A percentile compares a stretch with the other conserved stretches of the same genome.
phyloP scores from a whole-genome alignment of 2,888 invertebrate genomes.

The Anthrax anthrax region DNA sequence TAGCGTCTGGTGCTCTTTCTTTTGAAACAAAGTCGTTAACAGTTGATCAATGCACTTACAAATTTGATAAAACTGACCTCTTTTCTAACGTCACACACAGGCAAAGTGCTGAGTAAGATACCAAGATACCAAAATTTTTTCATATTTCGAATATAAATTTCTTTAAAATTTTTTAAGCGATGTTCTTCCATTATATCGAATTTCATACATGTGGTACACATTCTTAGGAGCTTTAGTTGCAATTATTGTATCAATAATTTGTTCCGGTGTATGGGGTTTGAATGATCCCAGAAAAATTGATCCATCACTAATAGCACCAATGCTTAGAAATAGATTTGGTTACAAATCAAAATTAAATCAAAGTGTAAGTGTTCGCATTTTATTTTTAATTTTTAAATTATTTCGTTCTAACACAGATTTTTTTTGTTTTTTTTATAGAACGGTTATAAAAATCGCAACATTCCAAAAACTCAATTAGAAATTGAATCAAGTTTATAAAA shows the following conservation, averaged over 20 bases:
- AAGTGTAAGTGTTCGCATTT: neutral
- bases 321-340: neutral
- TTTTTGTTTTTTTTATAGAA: neutral
- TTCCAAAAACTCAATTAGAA: conserved; percentile 1
- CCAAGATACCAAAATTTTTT: neutral
- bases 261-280: conserved; percentile 29
- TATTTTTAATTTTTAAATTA: neutral
- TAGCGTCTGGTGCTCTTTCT: conserved; percentile 43
- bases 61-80: conserved; percentile 32
- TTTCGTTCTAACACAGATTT: neutral
- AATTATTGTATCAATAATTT: conserved; percentile 34
- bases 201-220: conserved; percentile 73
- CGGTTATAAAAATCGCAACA: neutral
- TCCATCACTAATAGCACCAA: conserved; percentile 47
- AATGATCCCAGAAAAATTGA: conserved; percentile 42
- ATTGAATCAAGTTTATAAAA: neutral
- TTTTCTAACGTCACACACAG: neutral
- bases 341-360: neutral
- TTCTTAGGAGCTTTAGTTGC: conserved; percentile 43
- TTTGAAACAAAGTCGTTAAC: conserved; percentile 52
- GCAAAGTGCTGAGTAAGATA: conserved; percentile 17
- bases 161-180: conserved; percentile 17
- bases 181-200: conserved; percentile 42
- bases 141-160: no score
- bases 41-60: conserved; percentile 48